Evolutionary conservation across 2,888 invertebrate genomes (phyloP).

Genomic region (Cantharis flavilabris): DNA sequence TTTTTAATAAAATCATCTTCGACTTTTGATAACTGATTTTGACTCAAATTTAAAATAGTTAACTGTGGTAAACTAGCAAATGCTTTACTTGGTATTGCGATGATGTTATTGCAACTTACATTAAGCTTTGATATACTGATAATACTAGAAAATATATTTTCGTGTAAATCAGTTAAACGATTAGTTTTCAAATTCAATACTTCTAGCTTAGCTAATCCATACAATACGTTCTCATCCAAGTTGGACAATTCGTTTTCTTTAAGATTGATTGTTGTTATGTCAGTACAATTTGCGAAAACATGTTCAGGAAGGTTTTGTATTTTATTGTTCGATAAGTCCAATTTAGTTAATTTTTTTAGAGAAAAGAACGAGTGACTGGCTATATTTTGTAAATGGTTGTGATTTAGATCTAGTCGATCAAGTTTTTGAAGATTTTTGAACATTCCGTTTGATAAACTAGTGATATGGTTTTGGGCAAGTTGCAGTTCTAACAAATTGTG

Average conservation of each 20-base stretch:
- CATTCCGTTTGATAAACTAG: background rate
- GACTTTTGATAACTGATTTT: slow-evolving; percentile 4
- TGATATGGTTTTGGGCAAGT: background rate
- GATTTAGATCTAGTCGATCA: background rate
- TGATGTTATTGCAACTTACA: slow-evolving; percentile 1
- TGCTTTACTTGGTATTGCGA: background rate
- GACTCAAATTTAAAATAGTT: background rate
- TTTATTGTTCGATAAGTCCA: no score
- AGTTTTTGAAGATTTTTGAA: slow-evolving; percentile 10
- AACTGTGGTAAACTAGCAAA: background rate
- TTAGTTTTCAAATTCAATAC: background rate
- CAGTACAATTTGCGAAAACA: no score
- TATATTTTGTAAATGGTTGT: no score
- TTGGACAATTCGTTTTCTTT: no score
- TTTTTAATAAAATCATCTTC: background rate
- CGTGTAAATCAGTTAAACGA: background rate
- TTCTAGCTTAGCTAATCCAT: no score
- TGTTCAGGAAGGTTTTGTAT: no score
- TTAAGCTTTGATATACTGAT: background rate
- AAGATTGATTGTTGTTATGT: no score
- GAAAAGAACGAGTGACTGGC: no score
- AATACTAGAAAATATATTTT: background rate
- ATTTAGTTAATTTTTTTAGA: no score
- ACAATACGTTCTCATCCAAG: no score
- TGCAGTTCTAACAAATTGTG: background rate